Conservation (phyloP, 2,888 invertebrate genomes). For the Pyrrhosoma nymphula region DNA sequence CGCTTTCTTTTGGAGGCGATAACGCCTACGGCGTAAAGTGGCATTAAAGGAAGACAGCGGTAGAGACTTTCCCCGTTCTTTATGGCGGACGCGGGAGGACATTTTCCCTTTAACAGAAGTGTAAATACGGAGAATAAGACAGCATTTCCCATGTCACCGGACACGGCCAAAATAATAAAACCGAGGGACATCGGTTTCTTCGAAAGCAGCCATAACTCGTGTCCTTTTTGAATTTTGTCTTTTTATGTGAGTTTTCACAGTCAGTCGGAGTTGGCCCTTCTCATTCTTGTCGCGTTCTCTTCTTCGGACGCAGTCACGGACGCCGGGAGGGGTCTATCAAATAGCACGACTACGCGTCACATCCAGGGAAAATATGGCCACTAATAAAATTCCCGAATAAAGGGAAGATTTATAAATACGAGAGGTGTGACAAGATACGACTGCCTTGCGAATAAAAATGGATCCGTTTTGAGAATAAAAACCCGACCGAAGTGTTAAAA, state of each 20-base stretch:
- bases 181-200: not conserved
- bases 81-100: not conserved
- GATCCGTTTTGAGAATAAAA: constrained; percentile 13
- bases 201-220: not conserved
- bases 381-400: not conserved
- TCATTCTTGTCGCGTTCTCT: not conserved
- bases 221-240: not conserved
- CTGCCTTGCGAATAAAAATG: constrained; percentile 12
- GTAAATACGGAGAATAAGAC: constrained; percentile 20
- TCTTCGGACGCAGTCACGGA: not conserved
- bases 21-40: not conserved
- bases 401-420: constrained; percentile 34
- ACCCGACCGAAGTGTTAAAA: constrained; percentile 1
- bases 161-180: constrained; percentile 15
- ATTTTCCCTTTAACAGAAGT: not conserved
- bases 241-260: constrained; percentile 36
- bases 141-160: constrained; percentile 21
- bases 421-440: constrained; percentile 35
- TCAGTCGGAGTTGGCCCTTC: not conserved
- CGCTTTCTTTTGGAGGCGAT: not conserved
- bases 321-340: not conserved
- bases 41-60: constrained; percentile 10
- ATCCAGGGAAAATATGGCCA: constrained; percentile 17
- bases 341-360: not conserved
- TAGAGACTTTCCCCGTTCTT: not conserved